These are phyloP conservation scores for Amazona finschi DNA, from an alignment of 2,797 vertebrate species.

Conservation along the genomic window DNA sequence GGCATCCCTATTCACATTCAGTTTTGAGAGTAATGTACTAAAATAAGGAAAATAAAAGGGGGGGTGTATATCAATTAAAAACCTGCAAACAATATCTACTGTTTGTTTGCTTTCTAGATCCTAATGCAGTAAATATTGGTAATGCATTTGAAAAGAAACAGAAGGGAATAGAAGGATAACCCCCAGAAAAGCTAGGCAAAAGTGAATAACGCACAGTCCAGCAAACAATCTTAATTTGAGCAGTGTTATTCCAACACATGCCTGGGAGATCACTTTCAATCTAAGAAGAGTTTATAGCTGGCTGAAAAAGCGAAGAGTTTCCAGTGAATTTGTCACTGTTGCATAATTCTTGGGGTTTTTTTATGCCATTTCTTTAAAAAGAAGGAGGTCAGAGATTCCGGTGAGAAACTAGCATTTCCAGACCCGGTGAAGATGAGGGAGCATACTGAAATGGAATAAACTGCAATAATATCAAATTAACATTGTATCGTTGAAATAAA, in stretches of 20 bases:
- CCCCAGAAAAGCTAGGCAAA: neutral
- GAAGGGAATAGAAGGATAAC: neutral
- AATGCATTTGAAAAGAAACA: neutral
- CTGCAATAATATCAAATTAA: neutral
- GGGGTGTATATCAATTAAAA: neutral
- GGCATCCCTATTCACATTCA: neutral
- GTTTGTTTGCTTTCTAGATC: neutral
- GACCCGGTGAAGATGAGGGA: neutral
- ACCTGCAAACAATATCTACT: rapidly evolving
- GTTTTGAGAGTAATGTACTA: neutral
- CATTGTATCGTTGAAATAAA: neutral
- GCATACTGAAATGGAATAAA: neutral
- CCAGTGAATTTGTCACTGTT: neutral
- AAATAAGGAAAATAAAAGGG: neutral
- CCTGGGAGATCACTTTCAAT: neutral
- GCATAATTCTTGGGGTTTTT: neutral
- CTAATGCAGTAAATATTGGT: neutral
- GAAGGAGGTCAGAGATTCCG: neutral
- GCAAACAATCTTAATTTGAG: neutral
- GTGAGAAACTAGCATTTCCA: neutral
- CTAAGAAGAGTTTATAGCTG: neutral
- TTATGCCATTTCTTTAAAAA: neutral
- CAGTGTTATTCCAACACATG: neutral
- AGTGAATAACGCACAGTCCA: neutral
- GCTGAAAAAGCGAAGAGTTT: neutral